Percentiles rank a stretch among this genome's conserved stretches.
phyloP scores from a whole-genome alignment of 2,888 invertebrate species.

The Hirtodrosophila confusa region DNA sequence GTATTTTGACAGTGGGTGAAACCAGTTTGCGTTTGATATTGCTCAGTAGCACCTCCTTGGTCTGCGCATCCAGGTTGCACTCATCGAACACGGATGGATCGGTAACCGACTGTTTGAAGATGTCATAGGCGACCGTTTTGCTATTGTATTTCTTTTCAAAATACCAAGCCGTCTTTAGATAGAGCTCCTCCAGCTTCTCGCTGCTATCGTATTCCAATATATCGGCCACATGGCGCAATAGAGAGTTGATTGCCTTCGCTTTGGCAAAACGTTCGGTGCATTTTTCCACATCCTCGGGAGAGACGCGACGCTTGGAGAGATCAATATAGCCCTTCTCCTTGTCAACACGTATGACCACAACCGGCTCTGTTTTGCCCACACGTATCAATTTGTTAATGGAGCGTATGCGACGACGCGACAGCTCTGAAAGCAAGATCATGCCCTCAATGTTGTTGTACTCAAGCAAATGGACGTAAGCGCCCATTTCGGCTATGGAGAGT shows the following conservation, averaged over 20 bases:
- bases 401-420: constrained; percentile 98
- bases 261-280: constrained; percentile 99
- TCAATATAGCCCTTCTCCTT: constrained; percentile 99
- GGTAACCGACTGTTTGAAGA: constrained; percentile 98
- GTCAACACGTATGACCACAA: constrained; percentile 99
- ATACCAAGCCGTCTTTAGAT: constrained; percentile 98
- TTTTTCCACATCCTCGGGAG: constrained; percentile 98
- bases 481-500: constrained; percentile 99
- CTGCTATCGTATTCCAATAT: constrained; percentile 95
- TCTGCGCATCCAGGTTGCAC: constrained; percentile 96
- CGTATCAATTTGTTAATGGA: constrained; percentile 99
- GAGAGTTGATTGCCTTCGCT: constrained; percentile 99
- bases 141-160: constrained; percentile 99
- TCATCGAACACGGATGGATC: constrained; percentile 98
- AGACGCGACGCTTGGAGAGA: constrained; percentile 99
- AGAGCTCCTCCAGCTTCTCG: constrained; percentile 96
- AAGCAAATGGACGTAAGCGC: constrained; percentile 98
- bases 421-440: constrained; percentile 98
- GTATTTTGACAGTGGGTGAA: constrained; percentile 98
- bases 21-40: constrained; percentile 98
- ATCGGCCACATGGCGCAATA: constrained; percentile 98
- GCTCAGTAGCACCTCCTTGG: constrained; percentile 95
- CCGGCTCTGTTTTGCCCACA: constrained; percentile 99
- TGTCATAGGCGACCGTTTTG: constrained; percentile 98
- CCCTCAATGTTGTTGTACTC: constrained; percentile 99